These are phyloP conservation scores for Drosophila busckii DNA, from an alignment of 1,140 invertebrate genomes.

Conservation along the genomic window DNA sequence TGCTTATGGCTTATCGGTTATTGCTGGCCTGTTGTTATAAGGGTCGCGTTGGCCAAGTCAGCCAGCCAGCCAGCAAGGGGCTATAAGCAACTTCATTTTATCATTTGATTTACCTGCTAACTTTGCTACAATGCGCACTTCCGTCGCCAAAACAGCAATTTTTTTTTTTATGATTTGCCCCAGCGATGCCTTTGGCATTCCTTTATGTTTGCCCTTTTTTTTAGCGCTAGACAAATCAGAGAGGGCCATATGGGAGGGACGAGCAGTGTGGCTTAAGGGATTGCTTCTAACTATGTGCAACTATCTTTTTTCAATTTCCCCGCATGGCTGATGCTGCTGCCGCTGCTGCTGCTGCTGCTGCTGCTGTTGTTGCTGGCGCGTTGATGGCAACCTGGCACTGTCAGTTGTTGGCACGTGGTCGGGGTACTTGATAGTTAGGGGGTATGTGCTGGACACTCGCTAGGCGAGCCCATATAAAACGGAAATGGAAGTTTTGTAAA, in stretches of 20 bases:
- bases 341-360: neutral
- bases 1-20: conserved; percentile 4
- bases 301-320: conserved; percentile 75
- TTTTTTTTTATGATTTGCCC: conserved; percentile 17
- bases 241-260: neutral
- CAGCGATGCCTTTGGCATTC: conserved; percentile 27
- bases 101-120: conserved; percentile 72
- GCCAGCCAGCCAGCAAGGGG: conserved; percentile 24
- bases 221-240: neutral
- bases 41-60: conserved; percentile 1
- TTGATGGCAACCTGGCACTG: conserved; percentile 18
- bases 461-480: conserved; percentile 63
- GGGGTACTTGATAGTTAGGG: neutral
- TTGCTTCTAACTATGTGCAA: conserved; percentile 51
- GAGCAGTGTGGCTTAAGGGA: conserved; percentile 16
- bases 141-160: conserved; percentile 43
- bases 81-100: conserved; percentile 65
- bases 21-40: neutral
- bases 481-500: conserved; percentile 77
- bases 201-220: conserved; percentile 34
- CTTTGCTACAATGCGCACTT: conserved; percentile 67
- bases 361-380: neutral
- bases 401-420: neutral
- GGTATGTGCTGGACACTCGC: neutral
- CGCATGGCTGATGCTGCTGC: conserved; percentile 35